Base-by-base conservation (phyloP, 2,888 invertebrate genomes). In the Andrena flavipes region DNA sequence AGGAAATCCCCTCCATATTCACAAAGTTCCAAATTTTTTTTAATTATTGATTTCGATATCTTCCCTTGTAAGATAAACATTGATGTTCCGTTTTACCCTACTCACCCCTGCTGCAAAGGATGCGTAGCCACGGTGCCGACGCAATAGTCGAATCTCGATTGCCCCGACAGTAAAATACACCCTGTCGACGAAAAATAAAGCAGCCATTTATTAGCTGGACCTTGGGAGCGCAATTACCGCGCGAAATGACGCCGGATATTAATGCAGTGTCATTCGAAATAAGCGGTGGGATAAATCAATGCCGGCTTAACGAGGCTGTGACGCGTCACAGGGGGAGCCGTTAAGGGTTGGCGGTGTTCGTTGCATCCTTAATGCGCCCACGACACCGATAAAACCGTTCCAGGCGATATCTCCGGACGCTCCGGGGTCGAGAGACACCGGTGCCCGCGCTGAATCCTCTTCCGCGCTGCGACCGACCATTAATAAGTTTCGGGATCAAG, bases 401-500 rank as follows among this genome's bases (percentile, higher is more conserved):
- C 75, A 33, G 20, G 29, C 72, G 65, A 65, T 74, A 82, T 77
- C 76, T 73, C 26, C 16, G 20, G 51, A 59, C 59, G 56, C 63
- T 71, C 48, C 42, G 49, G 59, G 42, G 33, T n/a, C 54, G 64
- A 65, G 51, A 65, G 51, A 81, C 77, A 80, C 62, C 76, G 42
- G 54, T 30, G 35, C 29, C 29, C 59, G 26, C 26, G 26, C 16
- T 3, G 30, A 29, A 64, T 33, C 54, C 59, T 76, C 65, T 59
- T 59, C 72, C 74, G 75, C 71, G 74, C 82, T 76, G 77, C 70
- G 75, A 59, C 62, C 29, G 68, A 65, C 68, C 79, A 87, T 87
- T 88, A 83, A 86, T 84, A 83, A 83, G 85, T 84, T 87, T 88
- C 83, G 73, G 63, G 80, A 85, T 81, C 88, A 85, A 87, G 87